Evolutionary conservation across 2,888 invertebrate species (phyloP).

Genomic region (Aspidiotus rigidus): DNA sequence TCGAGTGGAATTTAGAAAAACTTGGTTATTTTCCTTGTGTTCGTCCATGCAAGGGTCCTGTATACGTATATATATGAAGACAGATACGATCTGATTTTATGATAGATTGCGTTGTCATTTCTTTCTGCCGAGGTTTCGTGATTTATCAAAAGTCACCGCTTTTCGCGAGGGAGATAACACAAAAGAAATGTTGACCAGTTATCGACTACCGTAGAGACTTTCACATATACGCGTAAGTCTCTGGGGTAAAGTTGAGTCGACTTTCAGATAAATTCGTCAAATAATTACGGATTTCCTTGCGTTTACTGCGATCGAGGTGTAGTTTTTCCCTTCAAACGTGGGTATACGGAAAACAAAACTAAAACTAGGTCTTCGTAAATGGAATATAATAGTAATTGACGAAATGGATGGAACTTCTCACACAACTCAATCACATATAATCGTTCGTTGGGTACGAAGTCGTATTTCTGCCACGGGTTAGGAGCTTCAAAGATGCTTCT

Average conservation of each 20-base stretch:
- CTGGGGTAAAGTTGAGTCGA: slow-evolving; percentile 13
- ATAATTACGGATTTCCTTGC: neutral
- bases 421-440: too few relatives aligned
- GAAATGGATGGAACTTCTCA: too few relatives aligned
- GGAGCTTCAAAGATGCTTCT: too few relatives aligned
- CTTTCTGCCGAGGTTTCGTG: slow-evolving; percentile 19
- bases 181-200: slow-evolving; percentile 22
- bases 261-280: slow-evolving; percentile 1
- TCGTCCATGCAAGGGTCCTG: neutral
- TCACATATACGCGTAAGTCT: slow-evolving; percentile 1
- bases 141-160: slow-evolving; percentile 26
- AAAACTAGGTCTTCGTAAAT: too few relatives aligned
- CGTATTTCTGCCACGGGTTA: neutral
- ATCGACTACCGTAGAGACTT: neutral
- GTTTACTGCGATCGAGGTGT: neutral
- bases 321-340: too few relatives aligned
- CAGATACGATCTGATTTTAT: slow-evolving; percentile 23
- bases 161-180: slow-evolving; percentile 17
- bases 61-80: neutral
- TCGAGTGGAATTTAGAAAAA: neutral
- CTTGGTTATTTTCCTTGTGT: neutral
- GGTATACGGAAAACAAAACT: too few relatives aligned
- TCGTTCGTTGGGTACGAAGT: too few relatives aligned
- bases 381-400: too few relatives aligned
- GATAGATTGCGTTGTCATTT: slow-evolving; percentile 21